These are phyloP conservation scores for Syngnathus scovelli DNA, from an alignment of 2,113 vertebrate species.

Conservation along the genomic window DNA sequence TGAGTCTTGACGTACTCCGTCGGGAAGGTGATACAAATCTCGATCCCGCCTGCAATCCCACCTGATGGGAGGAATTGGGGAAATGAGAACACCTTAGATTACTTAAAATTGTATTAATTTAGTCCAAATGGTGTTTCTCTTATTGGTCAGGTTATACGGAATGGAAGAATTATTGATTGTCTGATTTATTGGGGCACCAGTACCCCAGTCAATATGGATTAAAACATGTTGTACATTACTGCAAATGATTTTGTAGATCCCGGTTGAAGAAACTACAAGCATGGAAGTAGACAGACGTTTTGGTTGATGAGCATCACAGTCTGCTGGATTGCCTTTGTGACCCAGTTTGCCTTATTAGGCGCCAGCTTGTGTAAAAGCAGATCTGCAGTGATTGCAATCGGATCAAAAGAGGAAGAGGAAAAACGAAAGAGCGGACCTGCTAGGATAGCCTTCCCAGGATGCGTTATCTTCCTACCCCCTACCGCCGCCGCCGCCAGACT, in stretches of 20 bases:
- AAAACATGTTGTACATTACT: neutral
- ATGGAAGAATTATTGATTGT: no score
- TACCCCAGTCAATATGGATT: neutral
- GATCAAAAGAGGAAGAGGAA: neutral
- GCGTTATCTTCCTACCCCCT: constrained; percentile 65
- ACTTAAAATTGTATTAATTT: neutral
- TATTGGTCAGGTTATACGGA: no score
- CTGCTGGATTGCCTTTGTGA: constrained; percentile 26
- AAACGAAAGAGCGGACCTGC: constrained; percentile 57
- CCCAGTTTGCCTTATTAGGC: constrained; percentile 48
- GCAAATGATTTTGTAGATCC: neutral
- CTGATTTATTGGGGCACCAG: no score
- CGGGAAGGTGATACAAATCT: constrained; percentile 75
- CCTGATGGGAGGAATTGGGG: constrained; percentile 32
- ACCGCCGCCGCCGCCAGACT: constrained; percentile 59
- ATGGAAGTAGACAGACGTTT: neutral
- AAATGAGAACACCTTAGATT: neutral
- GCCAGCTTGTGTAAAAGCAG: constrained; percentile 29
- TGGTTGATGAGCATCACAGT: constrained; percentile 24
- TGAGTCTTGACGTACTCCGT: constrained; percentile 79
- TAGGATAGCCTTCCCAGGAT: constrained; percentile 72
- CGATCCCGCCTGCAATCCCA: constrained; percentile 71
- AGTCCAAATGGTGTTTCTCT: no score
- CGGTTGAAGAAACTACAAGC: neutral
- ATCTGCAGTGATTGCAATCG: neutral